These are phyloP conservation scores for Rhegmatorhina hoffmannsi DNA, from an alignment of 2,113 vertebrate species.

Conservation along the genomic window DNA sequence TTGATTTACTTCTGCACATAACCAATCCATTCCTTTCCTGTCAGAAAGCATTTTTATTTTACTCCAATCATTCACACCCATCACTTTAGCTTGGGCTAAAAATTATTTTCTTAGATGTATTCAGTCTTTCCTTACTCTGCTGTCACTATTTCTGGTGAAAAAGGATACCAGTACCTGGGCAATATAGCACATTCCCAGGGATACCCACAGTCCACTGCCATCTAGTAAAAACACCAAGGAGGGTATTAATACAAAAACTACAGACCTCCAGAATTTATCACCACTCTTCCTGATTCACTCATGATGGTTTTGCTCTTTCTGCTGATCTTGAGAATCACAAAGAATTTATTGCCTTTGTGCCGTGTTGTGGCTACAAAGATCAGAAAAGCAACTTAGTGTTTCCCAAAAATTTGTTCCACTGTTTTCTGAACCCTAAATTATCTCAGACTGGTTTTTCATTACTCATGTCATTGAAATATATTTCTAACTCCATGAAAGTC, in stretches of 20 bases:
- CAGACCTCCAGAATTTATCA: background rate
- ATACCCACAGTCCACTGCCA: background rate
- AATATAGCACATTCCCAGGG: background rate
- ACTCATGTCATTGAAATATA: background rate
- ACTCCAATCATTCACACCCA: conserved; percentile 28
- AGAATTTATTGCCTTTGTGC: background rate
- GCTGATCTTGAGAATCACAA: background rate
- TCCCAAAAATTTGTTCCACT: background rate
- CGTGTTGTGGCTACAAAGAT: background rate
- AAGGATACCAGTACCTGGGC: background rate
- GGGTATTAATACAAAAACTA: background rate
- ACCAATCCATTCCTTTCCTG: conserved; percentile 12
- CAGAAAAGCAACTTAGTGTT: background rate
- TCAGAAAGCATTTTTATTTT: conserved; percentile 50
- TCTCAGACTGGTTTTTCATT: background rate
- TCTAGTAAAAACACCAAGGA: background rate
- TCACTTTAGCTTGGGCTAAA: background rate
- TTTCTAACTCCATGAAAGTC: background rate
- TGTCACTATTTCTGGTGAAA: background rate
- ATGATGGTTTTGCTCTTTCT: background rate
- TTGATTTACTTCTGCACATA: conserved; percentile 49
- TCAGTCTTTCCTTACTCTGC: background rate
- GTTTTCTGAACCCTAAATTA: background rate
- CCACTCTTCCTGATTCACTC: background rate
- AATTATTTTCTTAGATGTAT: background rate